Percentiles rank a stretch among this genome's conserved stretches.
Evolutionary conservation across 2,797 vertebrate genomes (phyloP).

Genomic region (Characodon lateralis): DNA sequence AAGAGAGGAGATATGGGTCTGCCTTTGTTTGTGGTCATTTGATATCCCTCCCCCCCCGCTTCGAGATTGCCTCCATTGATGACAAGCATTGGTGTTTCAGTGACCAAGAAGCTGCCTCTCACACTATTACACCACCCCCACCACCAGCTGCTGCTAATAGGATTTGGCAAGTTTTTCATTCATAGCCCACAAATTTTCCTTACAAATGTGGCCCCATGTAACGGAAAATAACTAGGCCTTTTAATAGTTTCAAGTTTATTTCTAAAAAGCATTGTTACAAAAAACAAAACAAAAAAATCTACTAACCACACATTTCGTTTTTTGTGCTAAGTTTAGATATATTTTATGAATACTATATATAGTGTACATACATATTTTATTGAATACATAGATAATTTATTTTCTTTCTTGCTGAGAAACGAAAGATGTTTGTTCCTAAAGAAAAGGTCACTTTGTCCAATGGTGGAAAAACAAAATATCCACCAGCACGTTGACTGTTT

Average conservation of each 20-base stretch:
- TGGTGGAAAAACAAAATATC: no score
- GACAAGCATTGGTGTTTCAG: background rate
- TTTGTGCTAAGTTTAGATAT: background rate
- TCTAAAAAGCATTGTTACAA: no score
- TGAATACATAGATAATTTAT: background rate
- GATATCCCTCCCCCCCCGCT: background rate
- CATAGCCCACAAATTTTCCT: background rate
- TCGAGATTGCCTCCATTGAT: background rate
- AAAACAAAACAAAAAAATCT: no score
- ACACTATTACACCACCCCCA: background rate
- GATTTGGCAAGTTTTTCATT: background rate
- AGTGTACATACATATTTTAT: background rate
- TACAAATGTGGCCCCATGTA: background rate
- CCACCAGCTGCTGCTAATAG: background rate
- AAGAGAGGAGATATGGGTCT: background rate
- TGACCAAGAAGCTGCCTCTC: background rate
- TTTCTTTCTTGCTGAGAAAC: background rate
- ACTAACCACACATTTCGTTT: background rate
- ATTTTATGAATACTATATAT: background rate
- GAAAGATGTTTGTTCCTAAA: background rate
- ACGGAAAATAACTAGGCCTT: background rate
- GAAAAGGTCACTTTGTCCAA: no score
- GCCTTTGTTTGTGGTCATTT: background rate
- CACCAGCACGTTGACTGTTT: no score
- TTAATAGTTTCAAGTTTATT: background rate